phyloP scores from a whole-genome alignment of 2,888 invertebrate species.

The Agapostemon virescens region DNA sequence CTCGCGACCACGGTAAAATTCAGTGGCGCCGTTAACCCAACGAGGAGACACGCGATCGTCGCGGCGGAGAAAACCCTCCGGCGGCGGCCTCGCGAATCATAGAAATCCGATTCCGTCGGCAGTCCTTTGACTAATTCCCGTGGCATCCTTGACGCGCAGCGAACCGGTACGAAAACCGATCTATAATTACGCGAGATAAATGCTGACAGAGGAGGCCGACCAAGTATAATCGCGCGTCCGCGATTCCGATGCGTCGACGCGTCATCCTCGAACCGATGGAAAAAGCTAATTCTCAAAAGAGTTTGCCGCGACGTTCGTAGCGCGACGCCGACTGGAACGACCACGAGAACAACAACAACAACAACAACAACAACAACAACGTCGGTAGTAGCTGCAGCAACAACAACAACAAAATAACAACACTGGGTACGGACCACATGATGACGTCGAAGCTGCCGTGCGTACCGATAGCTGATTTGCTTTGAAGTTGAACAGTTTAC shows the following conservation, averaged over 20 bases:
- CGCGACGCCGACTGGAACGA: background rate
- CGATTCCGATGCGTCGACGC: conserved; percentile 22
- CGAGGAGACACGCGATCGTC: too few relatives aligned
- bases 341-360: conserved; percentile 35
- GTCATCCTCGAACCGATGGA: conserved; percentile 43
- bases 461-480: conserved; percentile 65
- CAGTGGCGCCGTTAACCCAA: too few relatives aligned
- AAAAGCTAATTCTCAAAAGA: conserved; percentile 63
- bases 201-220: conserved; percentile 15
- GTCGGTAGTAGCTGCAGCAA: background rate
- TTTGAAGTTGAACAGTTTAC: conserved; percentile 67
- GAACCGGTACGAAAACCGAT: background rate
- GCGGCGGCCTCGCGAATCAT: too few relatives aligned
- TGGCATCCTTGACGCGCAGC: conserved; percentile 2
- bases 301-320: conserved; percentile 9
- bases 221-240: conserved; percentile 27
- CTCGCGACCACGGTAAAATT: background rate
- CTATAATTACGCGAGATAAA: conserved; percentile 2
- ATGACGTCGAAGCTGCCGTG: conserved; percentile 61
- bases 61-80: too few relatives aligned
- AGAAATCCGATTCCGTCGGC: background rate
- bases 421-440: conserved; percentile 47
- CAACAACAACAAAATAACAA: conserved; percentile 9
- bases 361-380: background rate
- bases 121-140: conserved; percentile 1